Percentiles rank a stretch among this genome's conserved stretches.
Conservation (phyloP, 2,113 vertebrate genomes). For the Spilogale gracilis region DNA sequence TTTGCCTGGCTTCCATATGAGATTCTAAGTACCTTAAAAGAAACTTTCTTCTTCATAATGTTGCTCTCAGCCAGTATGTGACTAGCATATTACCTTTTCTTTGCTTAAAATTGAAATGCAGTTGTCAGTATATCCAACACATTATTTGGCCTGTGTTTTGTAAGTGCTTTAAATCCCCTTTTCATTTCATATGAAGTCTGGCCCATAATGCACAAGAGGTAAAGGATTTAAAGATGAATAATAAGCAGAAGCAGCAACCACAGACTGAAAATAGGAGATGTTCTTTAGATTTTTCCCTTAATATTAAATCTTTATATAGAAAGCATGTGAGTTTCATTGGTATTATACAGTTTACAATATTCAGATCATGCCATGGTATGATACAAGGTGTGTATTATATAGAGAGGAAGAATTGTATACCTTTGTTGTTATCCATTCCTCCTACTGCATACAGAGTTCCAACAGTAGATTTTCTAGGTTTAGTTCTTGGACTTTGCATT, state of each 20-base stretch:
- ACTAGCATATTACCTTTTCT: background rate
- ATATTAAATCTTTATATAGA: background rate
- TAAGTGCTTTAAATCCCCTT: background rate
- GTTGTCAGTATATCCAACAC: background rate
- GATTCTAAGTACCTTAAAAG: background rate
- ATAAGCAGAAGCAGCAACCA: background rate
- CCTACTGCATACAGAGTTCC: constrained; percentile 91
- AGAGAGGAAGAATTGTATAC: constrained; percentile 77
- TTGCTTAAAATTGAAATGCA: background rate
- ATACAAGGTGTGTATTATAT: rapidly evolving
- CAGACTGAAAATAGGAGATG: background rate
- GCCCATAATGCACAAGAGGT: background rate
- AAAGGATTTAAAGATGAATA: background rate
- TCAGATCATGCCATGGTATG: background rate
- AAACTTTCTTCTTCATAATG: background rate
- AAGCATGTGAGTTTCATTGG: background rate
- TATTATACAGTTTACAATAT: rapidly evolving
- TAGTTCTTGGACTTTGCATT: constrained; percentile 92
- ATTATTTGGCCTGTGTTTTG: background rate
- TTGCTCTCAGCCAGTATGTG: background rate
- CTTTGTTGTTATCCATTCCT: constrained; percentile 93
- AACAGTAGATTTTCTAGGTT: constrained; percentile 92
- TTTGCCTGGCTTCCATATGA: background rate
- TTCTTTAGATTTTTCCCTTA: background rate
- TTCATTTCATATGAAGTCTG: background rate